These are phyloP conservation scores for Schizopygopsis pylzovi DNA, from an alignment of 2,797 vertebrate genomes.

Conservation along the genomic window DNA sequence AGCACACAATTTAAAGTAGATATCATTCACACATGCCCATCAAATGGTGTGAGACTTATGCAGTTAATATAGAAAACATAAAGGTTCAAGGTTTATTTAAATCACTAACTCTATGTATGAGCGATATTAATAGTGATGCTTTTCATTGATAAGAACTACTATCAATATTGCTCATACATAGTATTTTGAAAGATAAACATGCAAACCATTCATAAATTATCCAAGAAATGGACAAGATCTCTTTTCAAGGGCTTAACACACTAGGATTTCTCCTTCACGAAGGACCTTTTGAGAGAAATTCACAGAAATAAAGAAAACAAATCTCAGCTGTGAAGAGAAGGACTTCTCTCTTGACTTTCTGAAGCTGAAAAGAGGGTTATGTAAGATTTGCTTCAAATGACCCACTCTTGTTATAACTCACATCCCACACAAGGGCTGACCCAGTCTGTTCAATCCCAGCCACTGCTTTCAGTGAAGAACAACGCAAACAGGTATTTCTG, in stretches of 20 bases:
- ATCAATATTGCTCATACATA: background rate
- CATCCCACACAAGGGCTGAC: conserved; percentile 60
- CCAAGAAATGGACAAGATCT: background rate
- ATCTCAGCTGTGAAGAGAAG: conserved; percentile 13
- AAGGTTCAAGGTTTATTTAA: background rate
- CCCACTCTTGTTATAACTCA: conserved; percentile 58
- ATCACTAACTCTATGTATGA: background rate
- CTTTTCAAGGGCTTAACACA: background rate
- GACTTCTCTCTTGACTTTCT: conserved; percentile 44
- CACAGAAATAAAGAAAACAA: background rate
- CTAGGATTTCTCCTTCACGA: background rate
- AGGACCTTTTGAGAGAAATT: background rate
- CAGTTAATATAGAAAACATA: background rate
- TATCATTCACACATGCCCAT: background rate
- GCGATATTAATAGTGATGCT: background rate
- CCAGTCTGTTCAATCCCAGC: conserved; percentile 60
- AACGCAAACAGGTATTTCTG: conserved; percentile 22
- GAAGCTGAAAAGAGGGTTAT: conserved; percentile 55
- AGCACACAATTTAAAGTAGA: background rate
- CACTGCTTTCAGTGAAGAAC: conserved; percentile 33
- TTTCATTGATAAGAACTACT: background rate
- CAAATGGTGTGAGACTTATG: background rate
- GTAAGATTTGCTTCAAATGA: conserved; percentile 58
- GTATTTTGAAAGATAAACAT: background rate
- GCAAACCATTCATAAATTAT: conserved; percentile 4